These are phyloP conservation scores for Paraescarpia echinospica DNA, from an alignment of 1,140 invertebrate species.

Conservation along the genomic window DNA sequence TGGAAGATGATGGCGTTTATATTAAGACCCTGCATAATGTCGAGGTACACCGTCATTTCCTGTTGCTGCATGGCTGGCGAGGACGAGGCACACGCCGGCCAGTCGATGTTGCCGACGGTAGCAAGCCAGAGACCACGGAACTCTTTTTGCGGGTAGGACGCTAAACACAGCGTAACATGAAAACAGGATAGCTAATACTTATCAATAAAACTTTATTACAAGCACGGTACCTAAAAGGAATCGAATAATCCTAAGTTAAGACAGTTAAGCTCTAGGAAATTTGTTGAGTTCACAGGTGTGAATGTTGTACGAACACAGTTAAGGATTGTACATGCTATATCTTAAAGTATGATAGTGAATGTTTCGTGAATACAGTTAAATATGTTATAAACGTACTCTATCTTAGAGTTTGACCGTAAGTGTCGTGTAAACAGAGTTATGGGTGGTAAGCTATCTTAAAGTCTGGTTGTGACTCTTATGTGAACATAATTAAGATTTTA, in stretches of 20 bases:
- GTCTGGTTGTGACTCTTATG: background rate
- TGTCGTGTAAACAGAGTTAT: too few species aligned
- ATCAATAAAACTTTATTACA: too few species aligned
- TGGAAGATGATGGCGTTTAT: constrained; percentile 51
- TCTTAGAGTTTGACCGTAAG: too few species aligned
- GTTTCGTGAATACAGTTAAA: too few species aligned
- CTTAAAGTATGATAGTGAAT: too few species aligned
- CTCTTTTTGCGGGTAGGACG: constrained; percentile 33
- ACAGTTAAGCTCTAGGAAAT: background rate
- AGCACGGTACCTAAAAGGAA: too few species aligned
- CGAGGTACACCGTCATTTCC: constrained; percentile 41
- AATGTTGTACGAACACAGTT: too few species aligned
- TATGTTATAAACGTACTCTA: too few species aligned
- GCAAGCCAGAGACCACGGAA: constrained; percentile 50
- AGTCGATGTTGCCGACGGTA: constrained; percentile 53
- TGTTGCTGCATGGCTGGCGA: constrained; percentile 40
- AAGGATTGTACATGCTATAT: too few species aligned
- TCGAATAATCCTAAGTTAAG: background rate
- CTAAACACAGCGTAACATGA: background rate
- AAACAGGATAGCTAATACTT: too few species aligned
- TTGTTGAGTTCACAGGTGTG: background rate
- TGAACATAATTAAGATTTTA: background rate
- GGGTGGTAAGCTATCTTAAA: too few species aligned
- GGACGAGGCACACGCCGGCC: constrained; percentile 42
- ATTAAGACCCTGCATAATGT: constrained; percentile 38